Percentiles rank a stretch among this genome's conserved stretches.
Conservation (phyloP, 2,113 vertebrate species). For the Meleagris gallopavo region DNA sequence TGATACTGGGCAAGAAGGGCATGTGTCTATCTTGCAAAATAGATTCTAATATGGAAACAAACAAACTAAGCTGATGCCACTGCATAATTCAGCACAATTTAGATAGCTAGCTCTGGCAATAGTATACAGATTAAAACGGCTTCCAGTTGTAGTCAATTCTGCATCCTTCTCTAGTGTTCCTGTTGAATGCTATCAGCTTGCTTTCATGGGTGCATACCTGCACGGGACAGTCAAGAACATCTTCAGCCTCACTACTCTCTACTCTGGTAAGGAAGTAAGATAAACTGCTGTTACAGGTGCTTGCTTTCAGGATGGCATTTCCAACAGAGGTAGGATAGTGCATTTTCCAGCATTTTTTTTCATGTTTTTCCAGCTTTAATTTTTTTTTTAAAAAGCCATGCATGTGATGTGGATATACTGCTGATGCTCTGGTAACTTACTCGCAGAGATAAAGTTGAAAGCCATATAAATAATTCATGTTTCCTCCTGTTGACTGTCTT, state of each 20-base stretch:
- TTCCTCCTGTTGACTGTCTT: neutral
- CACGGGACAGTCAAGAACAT: neutral
- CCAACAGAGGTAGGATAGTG: neutral
- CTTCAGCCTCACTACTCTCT: neutral
- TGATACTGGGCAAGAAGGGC: neutral
- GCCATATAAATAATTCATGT: neutral
- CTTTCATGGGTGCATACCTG: neutral
- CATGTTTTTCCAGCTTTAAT: neutral
- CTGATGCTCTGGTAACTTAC: neutral
- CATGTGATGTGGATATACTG: neutral
- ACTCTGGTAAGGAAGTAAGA: neutral
- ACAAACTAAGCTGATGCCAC: neutral
- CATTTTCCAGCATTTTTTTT: neutral
- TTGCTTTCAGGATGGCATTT: neutral
- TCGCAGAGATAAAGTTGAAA: neutral
- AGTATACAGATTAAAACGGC: neutral
- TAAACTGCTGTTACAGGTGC: neutral
- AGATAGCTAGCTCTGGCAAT: neutral
- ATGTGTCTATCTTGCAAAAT: fast-evolving
- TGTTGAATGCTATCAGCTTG: neutral
- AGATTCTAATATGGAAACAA: neutral
- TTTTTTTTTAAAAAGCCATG: fast-evolving
- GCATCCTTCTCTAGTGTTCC: neutral
- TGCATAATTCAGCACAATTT: neutral
- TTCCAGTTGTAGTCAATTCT: neutral